Evolutionary conservation across 2,888 invertebrate genomes (phyloP).

Genomic region (Tachina lurida): DNA sequence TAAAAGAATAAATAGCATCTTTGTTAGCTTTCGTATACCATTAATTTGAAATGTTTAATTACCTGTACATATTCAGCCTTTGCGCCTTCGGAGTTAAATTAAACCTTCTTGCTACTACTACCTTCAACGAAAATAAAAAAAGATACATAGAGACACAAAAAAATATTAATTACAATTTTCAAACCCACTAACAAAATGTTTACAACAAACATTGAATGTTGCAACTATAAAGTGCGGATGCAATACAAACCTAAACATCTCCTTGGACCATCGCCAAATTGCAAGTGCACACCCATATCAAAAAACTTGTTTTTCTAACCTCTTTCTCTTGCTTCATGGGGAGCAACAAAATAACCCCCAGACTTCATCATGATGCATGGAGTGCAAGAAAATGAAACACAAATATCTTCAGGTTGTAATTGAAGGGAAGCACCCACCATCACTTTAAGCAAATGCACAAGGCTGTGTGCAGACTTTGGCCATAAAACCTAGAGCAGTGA

Average conservation of each 20-base stretch:
- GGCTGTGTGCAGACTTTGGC: slow-evolving; percentile 74
- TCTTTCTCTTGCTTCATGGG: slow-evolving; percentile 67
- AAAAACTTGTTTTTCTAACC: slow-evolving; percentile 67
- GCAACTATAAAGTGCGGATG: slow-evolving; percentile 1
- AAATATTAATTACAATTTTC: slow-evolving; percentile 22
- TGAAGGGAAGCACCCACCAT: slow-evolving; percentile 69
- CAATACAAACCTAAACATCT: slow-evolving; percentile 75
- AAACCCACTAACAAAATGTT: slow-evolving; percentile 8
- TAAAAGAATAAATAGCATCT: slow-evolving; percentile 66
- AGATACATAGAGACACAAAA: neutral
- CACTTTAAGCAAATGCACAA: slow-evolving; percentile 67
- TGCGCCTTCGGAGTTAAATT: slow-evolving; percentile 44
- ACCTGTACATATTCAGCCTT: slow-evolving; percentile 42
- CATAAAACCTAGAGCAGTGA: slow-evolving; percentile 32
- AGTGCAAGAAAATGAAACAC: slow-evolving; percentile 73
- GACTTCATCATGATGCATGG: slow-evolving; percentile 74
- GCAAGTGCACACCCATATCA: slow-evolving; percentile 73
- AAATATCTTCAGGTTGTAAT: slow-evolving; percentile 69
- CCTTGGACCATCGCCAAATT: slow-evolving; percentile 77
- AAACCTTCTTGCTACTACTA: slow-evolving; percentile 70
- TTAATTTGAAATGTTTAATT: slow-evolving; percentile 71
- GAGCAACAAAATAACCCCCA: slow-evolving; percentile 47
- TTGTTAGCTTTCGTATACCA: slow-evolving; percentile 65
- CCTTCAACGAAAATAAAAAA: slow-evolving; percentile 47
- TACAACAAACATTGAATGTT: neutral